Evolutionary conservation across 2,888 invertebrate species (phyloP).

Genomic region (Nemoura dubitans): DNA sequence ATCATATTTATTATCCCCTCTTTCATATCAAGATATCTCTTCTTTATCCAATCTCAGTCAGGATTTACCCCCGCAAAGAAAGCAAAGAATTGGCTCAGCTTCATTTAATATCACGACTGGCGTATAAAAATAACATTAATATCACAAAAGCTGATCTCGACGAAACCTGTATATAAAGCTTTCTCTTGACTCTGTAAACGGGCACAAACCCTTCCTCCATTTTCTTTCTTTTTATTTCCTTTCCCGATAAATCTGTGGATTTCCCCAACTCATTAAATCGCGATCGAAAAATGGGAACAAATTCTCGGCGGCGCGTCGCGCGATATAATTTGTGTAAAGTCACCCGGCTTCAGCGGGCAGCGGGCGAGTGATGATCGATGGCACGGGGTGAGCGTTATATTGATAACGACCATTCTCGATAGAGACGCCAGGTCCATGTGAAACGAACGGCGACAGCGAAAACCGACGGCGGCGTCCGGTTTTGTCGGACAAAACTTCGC

Average conservation of each 20-base stretch:
- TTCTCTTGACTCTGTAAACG: constrained; percentile 22
- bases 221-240: background rate
- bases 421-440: background rate
- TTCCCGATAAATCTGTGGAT: background rate
- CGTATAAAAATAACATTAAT: constrained; percentile 39
- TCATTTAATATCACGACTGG: constrained; percentile 31
- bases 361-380: background rate
- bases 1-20: constrained; percentile 35
- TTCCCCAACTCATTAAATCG: constrained; percentile 42
- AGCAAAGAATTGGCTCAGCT: constrained; percentile 19
- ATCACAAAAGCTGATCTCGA: constrained; percentile 29
- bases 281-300: constrained; percentile 40
- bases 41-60: constrained; percentile 29
- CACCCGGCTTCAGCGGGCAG: background rate
- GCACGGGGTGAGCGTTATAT: background rate
- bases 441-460: background rate
- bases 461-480: background rate
- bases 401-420: background rate
- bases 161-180: background rate
- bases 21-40: constrained; percentile 19
- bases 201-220: background rate
- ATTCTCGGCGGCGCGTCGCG: constrained; percentile 37
- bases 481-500: background rate
- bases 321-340: background rate
- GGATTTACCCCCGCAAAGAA: constrained; percentile 15